Evolutionary conservation across 2,797 vertebrate genomes (phyloP), one percentile per base, ranked within the genome.

Genomic region (Esox masquinongy): DNA sequence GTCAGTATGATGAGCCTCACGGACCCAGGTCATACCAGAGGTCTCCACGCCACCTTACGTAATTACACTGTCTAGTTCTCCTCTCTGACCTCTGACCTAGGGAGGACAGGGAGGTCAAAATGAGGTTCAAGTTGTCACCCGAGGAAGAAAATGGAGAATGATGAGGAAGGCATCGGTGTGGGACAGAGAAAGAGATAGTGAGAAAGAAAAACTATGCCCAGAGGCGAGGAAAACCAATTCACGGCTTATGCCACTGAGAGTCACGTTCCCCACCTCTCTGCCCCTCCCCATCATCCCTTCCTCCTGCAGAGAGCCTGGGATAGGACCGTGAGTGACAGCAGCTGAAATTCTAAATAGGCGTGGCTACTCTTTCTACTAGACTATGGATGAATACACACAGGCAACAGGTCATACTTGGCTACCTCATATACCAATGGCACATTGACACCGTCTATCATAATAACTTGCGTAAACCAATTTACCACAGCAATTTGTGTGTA

Each of bases 31-130:
- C 85, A 84, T 86, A 79, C 80, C 90, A 59, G 81, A 89, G 89
- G 91, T 91, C 90, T 89, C 87, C 89, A 90, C 79, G 90, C 84
- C 84, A 80, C 78, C 88, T 92, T 92, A 90, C 84, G 73, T 68
- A 80, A 92, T 92, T 89, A 89, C 74, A 24, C 75, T 49, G 64
- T 83, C 83, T 76, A 67, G 75, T 79, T 86, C 83, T 79, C 75
- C 77, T 79, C 51, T 74, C 73, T 84, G 77, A 80, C 84, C 82
- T 89, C 80, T 81, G 76, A 82, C 84, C 87, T 80, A 43, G 72
- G 77, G 24, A 56, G 78, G 77, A 74, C 82, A 49, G 77, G 78
- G 79, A 85, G 88, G 87, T 90, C 89, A 81, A 74, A 67, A 53
- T 79, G 81, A 81, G 85, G 84, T 86, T 91, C 84, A 89, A 88